Base-by-base conservation (phyloP, 2,888 invertebrate species). In the Diadromus collaris region DNA sequence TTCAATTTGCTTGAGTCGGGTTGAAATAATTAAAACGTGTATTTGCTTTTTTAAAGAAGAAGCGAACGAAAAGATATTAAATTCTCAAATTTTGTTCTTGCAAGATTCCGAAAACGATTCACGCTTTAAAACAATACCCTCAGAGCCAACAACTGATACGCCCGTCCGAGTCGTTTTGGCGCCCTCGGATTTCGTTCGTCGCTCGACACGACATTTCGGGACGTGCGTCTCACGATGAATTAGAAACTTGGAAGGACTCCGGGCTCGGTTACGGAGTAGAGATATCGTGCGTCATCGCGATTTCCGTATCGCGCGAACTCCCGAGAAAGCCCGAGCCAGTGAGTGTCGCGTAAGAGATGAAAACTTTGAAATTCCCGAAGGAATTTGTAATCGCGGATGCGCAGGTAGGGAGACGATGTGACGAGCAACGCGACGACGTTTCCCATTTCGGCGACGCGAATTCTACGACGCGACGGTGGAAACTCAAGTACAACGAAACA, bases 311-410 rank as follows among this genome's bases (percentile, higher is more conserved):
- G 68, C 46, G 58, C 56, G 34, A 48, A 46, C 58, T 70, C 24
- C 34, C 46, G 58, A 60, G 70, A 46, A 60, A 19, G 44, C 54
- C 56, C 9, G 10, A 16, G 27, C 64, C 61, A 38, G 44, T 7
- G 69, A 72, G 76, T 76, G 44, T 77, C 51, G 63, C 68, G 44
- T 60, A 82, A 82, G 81, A 86, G 85, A 83, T 81, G 85, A 77
- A 79, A 86, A 86, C 84, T 86, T 85, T 75, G 83, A 73, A 81
- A 85, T 29, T 80, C 83, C 81, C 78, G 21, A 71, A 80, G 81
- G 85, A 83, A 86, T 85, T 86, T 74, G 84, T 82, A 84, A 85
- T 84, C 79, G 81, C 76, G 81, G 61, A 19, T 24, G 16, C 46
- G 29, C n/a, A 64, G 70, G 54, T 19, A 38, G 38, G 16, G 67